Conservation (phyloP, 2,113 vertebrate species). For the Callithrix jacchus region DNA sequence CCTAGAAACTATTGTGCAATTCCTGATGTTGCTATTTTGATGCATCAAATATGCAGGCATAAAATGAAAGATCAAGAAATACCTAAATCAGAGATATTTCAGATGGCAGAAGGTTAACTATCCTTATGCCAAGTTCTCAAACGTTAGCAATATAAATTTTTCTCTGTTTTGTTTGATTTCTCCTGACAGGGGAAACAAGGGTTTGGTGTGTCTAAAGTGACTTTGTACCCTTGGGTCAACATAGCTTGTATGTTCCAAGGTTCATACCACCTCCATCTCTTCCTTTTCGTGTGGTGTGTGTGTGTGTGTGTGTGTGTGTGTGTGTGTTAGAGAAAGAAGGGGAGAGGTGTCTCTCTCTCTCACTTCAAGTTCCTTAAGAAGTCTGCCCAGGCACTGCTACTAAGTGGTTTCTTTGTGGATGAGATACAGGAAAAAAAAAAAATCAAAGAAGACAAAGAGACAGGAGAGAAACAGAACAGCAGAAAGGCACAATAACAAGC, state of each 20-base stretch:
- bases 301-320: not conserved
- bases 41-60: conserved; percentile 63
- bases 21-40: conserved; percentile 77
- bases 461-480: not conserved
- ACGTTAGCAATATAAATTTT: conserved; percentile 51
- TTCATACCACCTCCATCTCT: conserved; percentile 26
- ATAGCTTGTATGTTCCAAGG: not conserved
- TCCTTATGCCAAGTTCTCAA: conserved; percentile 64
- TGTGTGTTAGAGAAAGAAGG: not conserved
- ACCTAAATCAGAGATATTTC: conserved; percentile 76
- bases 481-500: conserved; percentile 36
- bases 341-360: not conserved
- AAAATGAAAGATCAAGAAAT: conserved; percentile 78
- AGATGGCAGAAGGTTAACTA: conserved; percentile 77
- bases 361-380: not conserved
- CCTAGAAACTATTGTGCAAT: conserved; percentile 61
- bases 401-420: conserved; percentile 36
- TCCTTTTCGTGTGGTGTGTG: not conserved
- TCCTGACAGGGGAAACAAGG: conserved; percentile 41
- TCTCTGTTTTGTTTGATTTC: conserved; percentile 76
- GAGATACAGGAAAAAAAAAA: conserved; percentile 1
- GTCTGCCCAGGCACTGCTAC: conserved; percentile 18
- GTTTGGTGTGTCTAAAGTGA: conserved; percentile 56
- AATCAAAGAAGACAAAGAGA: not conserved
- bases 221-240: conserved; percentile 58